phyloP scores from a whole-genome alignment of 2,113 vertebrate species.

The Corythoichthys haematopterus region DNA sequence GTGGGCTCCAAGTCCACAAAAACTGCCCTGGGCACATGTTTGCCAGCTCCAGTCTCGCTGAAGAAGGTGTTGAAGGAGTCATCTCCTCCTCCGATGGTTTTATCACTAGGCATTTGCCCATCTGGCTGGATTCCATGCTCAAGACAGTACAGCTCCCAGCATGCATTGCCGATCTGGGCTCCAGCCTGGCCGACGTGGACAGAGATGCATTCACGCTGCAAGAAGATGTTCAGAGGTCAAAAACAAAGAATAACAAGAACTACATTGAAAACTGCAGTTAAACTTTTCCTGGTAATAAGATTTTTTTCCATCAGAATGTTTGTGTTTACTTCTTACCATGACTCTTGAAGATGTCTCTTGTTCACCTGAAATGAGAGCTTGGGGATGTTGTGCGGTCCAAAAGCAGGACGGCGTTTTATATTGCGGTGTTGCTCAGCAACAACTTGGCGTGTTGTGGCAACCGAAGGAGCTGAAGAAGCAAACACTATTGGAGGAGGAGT shows the following conservation, averaged over 20 bases:
- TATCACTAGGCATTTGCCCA: constrained; percentile 67
- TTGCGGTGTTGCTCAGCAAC: constrained; percentile 41
- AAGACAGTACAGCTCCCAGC: constrained; percentile 85
- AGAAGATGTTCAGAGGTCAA: constrained; percentile 11
- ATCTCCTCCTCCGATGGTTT: constrained; percentile 62
- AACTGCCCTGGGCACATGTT: constrained; percentile 69
- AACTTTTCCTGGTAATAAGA: background rate
- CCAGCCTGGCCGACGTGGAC: constrained; percentile 75
- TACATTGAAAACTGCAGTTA: too few relatives aligned
- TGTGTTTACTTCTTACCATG: constrained; percentile 43
- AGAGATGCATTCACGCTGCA: constrained; percentile 66
- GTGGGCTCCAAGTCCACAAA: constrained; percentile 72
- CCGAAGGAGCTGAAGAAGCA: constrained; percentile 40
- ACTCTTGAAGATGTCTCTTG: constrained; percentile 26
- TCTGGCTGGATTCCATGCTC: constrained; percentile 81
- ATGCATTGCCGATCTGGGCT: constrained; percentile 81
- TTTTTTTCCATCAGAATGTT: background rate
- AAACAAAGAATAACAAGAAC: background rate
- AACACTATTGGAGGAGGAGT: constrained; percentile 28
- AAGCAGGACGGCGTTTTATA: constrained; percentile 38
- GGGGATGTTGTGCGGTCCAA: constrained; percentile 28
- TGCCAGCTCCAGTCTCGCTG: constrained; percentile 71
- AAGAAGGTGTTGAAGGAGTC: constrained; percentile 74
- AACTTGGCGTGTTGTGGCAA: constrained; percentile 52
- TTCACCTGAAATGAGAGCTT: constrained; percentile 44